These are phyloP conservation scores for Ochlodes sylvanus DNA, from an alignment of 2,888 invertebrate species.

Conservation along the genomic window DNA sequence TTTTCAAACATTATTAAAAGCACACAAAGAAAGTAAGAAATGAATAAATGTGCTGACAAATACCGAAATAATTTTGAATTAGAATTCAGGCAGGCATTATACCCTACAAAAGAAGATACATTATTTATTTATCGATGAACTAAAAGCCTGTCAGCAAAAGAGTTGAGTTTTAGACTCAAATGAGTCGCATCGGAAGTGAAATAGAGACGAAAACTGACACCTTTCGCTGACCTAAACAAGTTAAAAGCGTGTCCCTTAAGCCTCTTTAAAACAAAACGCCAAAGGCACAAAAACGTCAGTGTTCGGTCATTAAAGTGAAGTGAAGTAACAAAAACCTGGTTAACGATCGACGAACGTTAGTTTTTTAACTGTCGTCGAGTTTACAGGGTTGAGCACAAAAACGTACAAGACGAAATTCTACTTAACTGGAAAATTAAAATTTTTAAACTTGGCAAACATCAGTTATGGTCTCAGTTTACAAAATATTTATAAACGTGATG, in stretches of 20 bases:
- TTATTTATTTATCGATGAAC: too few relatives aligned
- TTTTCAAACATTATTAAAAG: too few relatives aligned
- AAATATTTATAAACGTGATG: too few relatives aligned
- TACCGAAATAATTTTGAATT: too few relatives aligned
- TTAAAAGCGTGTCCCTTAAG: neutral
- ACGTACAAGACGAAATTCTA: constrained; percentile 1
- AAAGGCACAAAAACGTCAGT: constrained; percentile 29
- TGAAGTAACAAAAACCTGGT: constrained; percentile 32
- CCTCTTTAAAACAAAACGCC: constrained; percentile 22
- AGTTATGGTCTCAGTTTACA: neutral
- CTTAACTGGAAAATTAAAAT: neutral
- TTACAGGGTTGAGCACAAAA: constrained; percentile 27
- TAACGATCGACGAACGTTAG: constrained; percentile 26
- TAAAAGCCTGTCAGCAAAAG: too few relatives aligned
- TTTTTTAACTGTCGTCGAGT: constrained; percentile 32
- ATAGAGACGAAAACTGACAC: neutral
- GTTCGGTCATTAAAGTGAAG: constrained; percentile 36
- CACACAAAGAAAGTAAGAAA: too few relatives aligned
- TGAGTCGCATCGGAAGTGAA: neutral
- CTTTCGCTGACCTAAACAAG: neutral
- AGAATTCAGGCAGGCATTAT: too few relatives aligned
- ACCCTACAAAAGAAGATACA: too few relatives aligned
- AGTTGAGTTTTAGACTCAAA: too few relatives aligned
- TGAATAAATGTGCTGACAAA: too few relatives aligned
- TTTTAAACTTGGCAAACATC: neutral